Evolutionary conservation across 2,888 invertebrate genomes (phyloP).

Genomic region (Salticus scenicus): DNA sequence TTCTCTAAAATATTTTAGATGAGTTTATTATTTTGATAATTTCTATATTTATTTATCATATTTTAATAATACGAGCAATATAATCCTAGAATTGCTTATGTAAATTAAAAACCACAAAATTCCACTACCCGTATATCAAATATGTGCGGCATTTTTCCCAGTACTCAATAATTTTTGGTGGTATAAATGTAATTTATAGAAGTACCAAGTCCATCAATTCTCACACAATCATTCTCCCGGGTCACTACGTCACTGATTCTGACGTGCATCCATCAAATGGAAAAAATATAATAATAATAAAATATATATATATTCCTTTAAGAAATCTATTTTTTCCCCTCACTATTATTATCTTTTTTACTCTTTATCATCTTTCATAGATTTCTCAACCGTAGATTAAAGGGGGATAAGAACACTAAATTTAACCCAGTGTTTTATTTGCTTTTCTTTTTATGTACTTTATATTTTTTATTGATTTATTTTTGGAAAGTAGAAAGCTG

Average conservation of each 20-base stretch:
- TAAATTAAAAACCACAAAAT: not conserved
- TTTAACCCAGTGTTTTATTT: too few relatives aligned
- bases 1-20: too few relatives aligned
- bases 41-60: too few relatives aligned
- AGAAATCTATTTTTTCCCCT: not conserved
- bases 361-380: not conserved
- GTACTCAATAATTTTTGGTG: not conserved
- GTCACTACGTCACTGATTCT: conserved; percentile 61
- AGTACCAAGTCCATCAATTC: conserved; percentile 49
- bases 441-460: too few relatives aligned
- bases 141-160: not conserved
- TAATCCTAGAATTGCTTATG: too few relatives aligned
- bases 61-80: too few relatives aligned
- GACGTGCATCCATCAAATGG: conserved; percentile 57
- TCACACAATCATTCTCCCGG: conserved; percentile 58
- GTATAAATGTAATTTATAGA: conserved; percentile 11
- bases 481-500: too few relatives aligned
- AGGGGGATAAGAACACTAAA: not conserved
- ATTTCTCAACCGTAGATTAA: not conserved
- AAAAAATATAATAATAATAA: conserved; percentile 10
- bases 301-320: not conserved
- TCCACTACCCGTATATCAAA: not conserved
- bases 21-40: too few relatives aligned
- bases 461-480: too few relatives aligned
- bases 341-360: not conserved